Evolutionary conservation across 2,888 invertebrate species (phyloP), one percentile per base, ranked within the genome.

Genomic region (Acronicta alni): DNA sequence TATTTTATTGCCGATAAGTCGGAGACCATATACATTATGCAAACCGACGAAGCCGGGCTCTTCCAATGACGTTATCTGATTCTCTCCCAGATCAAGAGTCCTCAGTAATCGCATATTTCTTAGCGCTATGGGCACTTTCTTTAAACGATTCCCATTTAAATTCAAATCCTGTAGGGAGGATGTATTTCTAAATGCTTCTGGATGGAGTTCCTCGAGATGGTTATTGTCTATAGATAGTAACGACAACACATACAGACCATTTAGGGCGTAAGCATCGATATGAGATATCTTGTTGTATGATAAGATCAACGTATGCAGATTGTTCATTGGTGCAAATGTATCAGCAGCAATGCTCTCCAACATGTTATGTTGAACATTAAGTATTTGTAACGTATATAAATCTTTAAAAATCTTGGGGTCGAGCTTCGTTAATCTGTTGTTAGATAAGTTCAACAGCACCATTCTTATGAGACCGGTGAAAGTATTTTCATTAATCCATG

Each of bases 81-180:
- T 99, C 91, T 98, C 98, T 57, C 98, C 98, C 75, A 99, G 95
- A 93, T 98, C 98, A 65, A 99, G 96, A 47, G 97, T 98, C 86
- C 97, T 96, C 81, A 99, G 93, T 81, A 98, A 95, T 72, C 97
- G 96, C 97, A 98, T 97, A 91, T 98, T 97, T 85, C 96, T 96
- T 63, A 98, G 90, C 20, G 98, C 98, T 80, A 96, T 89, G 43
- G 98, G 98, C 79, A 98, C 96, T 78, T 95, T 95, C 84, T 96
- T 96, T 81, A 98, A 94, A 83, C 96, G 96, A 92, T 98, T 98
- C 63, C 97, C 97, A 91, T 98, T 98, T 83, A 98, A 95, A 94
- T 98, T 98, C 77, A 99, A 95, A 91, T 98, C 98, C 92, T 98
- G 97, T 82, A 98, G 95, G 66, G 97, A 97, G 75, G 98, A 98